Base-by-base conservation (phyloP, 2,888 invertebrate species). In the Nymphalis polychloros region DNA sequence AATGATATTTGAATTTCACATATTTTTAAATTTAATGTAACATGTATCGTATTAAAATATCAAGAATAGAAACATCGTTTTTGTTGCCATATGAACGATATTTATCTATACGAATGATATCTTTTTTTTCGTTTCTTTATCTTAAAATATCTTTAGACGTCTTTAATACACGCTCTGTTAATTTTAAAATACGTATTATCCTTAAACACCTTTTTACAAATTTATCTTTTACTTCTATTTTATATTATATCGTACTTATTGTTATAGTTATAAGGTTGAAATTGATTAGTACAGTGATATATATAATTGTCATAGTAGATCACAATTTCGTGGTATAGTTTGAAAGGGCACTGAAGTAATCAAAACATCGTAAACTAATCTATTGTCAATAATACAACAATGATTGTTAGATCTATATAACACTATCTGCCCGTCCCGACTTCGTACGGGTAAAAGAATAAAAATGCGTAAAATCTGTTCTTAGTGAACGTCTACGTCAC, bases 361-460 rank as follows among this genome's bases (percentile, higher is more conserved):
- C 86, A 90, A 89, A 87, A 88, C 84, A 89, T 85, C 84, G 86
- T 84, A 81, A 84, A 83, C 75, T 88, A 87, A 88, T 87, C 87
- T 76, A 77, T 82, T 73, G 76, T 73, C 69, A 72, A 71, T 61
- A 70, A 68, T 49, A 71, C 64, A 70, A 68, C 49, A 41, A 57
- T 19, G 41, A 57, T 41, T 57, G 35, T 19, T 35, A 41, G n/a
- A 19, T 57, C 53, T 31, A 31, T 55, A 17, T 57, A 35, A 8
- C 57, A 23, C 7, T 53, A 27, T 17, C 16, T 8, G 7, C 16
- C 0, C 16, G 27, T 27, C 23, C 8, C 27, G 27, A 6, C 27
- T 31, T 31, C 27, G 27, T 31, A 31, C 5, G 27, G 27, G 27
- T 27, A 27, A 27, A 27, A 27, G 3, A 27, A 3, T 2, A 5